Conservation (phyloP, 2,888 invertebrate genomes). For the Gisinianus flammeolus region DNA sequence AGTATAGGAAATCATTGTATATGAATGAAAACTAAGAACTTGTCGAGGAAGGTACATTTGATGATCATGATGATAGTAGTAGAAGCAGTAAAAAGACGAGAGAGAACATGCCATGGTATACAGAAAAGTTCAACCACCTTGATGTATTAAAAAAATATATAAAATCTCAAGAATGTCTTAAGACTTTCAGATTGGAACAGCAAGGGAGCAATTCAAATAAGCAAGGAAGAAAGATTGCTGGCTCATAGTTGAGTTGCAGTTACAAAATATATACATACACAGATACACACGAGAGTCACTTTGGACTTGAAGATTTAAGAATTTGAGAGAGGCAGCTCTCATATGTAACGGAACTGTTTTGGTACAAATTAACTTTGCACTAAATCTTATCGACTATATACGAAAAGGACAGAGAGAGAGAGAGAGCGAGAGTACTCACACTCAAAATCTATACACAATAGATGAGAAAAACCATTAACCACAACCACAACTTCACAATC, state of each 20-base stretch:
- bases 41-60: conserved; percentile 38
- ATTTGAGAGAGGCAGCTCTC: too few relatives aligned
- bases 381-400: conserved; percentile 37
- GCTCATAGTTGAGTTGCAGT: conserved; percentile 29
- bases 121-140: conserved; percentile 42
- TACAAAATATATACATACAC: too few relatives aligned
- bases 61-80: conserved; percentile 17
- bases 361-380: conserved; percentile 36
- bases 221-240: neutral
- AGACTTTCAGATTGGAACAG: neutral
- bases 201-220: neutral
- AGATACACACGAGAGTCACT: too few relatives aligned
- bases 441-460: neutral
- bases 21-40: conserved; percentile 27
- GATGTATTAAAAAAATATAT: conserved; percentile 30
- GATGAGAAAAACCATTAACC: conserved; percentile 12
- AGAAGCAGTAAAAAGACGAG: conserved; percentile 11
- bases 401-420: too few relatives aligned
- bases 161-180: conserved; percentile 24
- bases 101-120: conserved; percentile 28
- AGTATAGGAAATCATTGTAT: neutral
- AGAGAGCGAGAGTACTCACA: too few relatives aligned
- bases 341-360: conserved; percentile 36
- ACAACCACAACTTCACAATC: neutral
- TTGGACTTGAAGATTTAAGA: too few relatives aligned